A percentile compares a stretch with the other conserved stretches of the same genome.
phyloP scores from a whole-genome alignment of 2,888 invertebrate species.

The Sminthurides aquaticus region DNA sequence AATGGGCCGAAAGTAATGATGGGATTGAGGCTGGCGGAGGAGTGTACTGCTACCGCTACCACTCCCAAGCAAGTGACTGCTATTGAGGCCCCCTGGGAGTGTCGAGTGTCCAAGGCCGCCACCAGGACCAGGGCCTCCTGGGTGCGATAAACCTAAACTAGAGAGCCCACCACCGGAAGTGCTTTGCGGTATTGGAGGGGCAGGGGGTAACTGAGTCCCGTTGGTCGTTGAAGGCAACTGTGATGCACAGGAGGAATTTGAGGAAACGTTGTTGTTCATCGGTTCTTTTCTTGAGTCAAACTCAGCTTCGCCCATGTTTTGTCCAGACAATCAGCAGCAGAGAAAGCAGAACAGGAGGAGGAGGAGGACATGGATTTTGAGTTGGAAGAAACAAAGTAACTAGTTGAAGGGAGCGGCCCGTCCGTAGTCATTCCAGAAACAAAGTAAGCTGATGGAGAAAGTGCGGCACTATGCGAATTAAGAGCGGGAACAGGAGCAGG shows the following conservation, averaged over 20 bases:
- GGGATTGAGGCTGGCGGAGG: conserved; percentile 25
- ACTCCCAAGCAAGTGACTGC: conserved; percentile 14
- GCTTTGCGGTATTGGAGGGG: conserved; percentile 21
- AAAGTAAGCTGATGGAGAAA: no score
- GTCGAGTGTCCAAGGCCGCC: conserved; percentile 22
- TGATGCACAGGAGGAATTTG: conserved; percentile 32
- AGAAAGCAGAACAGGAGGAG: background rate
- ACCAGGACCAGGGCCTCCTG: background rate
- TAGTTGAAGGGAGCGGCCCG: no score
- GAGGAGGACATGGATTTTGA: background rate
- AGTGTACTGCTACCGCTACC: conserved; percentile 22
- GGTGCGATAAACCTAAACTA: background rate
- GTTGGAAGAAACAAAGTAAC: no score
- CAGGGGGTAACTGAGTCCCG: conserved; percentile 26
- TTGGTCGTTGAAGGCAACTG: conserved; percentile 37
- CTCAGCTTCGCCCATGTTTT: conserved; percentile 23
- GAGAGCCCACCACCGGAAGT: conserved; percentile 22
- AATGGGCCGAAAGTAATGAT: conserved; percentile 42
- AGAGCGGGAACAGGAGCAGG: no score
- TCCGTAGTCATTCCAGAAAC: no score
- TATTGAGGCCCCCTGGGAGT: conserved; percentile 20
- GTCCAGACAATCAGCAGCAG: background rate
- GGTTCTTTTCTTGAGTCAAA: conserved; percentile 29
- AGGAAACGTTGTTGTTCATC: conserved; percentile 43
- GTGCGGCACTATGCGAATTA: no score